phyloP scores from a whole-genome alignment of 2,888 invertebrate species.

The Bugulina stolonifera region DNA sequence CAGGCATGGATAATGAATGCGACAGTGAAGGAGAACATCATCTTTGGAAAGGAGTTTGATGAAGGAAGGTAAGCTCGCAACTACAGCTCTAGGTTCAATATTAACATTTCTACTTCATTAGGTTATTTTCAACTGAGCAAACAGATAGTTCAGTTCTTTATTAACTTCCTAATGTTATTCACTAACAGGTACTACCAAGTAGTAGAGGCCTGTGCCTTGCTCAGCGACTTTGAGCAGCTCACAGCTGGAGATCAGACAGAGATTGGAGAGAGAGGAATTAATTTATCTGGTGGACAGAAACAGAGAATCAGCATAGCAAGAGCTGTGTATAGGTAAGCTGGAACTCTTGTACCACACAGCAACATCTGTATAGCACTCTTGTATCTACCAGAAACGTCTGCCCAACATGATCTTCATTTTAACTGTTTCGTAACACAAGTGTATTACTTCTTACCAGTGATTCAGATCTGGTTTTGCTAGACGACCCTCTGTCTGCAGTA shows the following conservation, averaged over 20 bases:
- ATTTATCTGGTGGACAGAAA: slow-evolving; percentile 26
- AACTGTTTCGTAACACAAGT: neutral
- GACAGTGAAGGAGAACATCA: slow-evolving; percentile 22
- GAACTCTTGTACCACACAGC: too few species aligned
- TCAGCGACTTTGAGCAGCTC: slow-evolving; percentile 58
- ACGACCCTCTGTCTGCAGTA: slow-evolving; percentile 25
- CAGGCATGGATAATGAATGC: slow-evolving; percentile 67
- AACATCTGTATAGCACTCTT: too few species aligned
- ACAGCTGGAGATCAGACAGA: slow-evolving; percentile 60
- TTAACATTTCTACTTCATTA: too few species aligned
- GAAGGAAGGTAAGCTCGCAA: slow-evolving; percentile 32
- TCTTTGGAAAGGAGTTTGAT: slow-evolving; percentile 23
- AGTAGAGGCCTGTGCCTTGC: slow-evolving; percentile 57
- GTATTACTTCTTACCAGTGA: neutral
- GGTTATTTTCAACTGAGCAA: too few species aligned
- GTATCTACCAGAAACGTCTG: neutral
- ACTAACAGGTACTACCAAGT: slow-evolving; percentile 56
- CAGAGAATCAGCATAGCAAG: slow-evolving; percentile 23
- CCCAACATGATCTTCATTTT: neutral
- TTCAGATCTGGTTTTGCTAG: slow-evolving; percentile 1
- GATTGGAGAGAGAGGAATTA: slow-evolving; percentile 29
- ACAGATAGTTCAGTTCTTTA: neutral
- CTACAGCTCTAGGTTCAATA: too few species aligned
- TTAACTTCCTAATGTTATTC: neutral
- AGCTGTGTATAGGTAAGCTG: slow-evolving; percentile 26